Evolutionary conservation across 2,797 vertebrate species (phyloP).

Genomic region (Paguma larvata): DNA sequence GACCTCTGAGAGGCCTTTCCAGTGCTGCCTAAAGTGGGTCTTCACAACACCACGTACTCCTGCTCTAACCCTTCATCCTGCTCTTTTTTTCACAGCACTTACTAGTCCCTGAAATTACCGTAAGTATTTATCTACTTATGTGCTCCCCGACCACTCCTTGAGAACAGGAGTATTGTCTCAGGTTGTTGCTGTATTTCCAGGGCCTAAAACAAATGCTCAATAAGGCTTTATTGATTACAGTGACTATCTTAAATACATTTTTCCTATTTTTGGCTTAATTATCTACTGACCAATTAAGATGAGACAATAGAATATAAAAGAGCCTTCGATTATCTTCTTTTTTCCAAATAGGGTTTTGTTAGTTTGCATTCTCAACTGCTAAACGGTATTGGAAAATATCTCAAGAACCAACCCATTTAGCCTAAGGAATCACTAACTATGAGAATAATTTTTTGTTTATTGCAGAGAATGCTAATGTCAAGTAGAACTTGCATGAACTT

Average conservation of each 20-base stretch:
- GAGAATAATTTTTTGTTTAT: constrained; percentile 23
- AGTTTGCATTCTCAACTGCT: background rate
- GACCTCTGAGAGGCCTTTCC: background rate
- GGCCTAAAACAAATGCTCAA: background rate
- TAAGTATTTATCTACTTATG: background rate
- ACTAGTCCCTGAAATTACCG: background rate
- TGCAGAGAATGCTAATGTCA: constrained; percentile 16
- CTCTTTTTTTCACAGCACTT: background rate
- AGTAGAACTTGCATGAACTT: constrained; percentile 44
- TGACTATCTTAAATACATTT: background rate
- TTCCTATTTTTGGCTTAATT: background rate
- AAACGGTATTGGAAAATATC: background rate
- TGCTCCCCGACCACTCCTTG: background rate
- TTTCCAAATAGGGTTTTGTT: background rate
- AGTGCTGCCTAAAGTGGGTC: background rate
- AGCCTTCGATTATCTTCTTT: background rate
- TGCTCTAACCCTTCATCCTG: background rate
- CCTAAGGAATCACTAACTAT: background rate
- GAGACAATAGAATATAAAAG: background rate
- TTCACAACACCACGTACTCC: background rate
- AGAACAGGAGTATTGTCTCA: background rate
- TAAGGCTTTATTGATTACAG: background rate
- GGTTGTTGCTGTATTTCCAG: background rate
- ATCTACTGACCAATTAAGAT: background rate
- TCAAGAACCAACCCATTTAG: background rate